Base-by-base conservation (phyloP, 2,113 vertebrate genomes). In the Barnardius zonarius region DNA sequence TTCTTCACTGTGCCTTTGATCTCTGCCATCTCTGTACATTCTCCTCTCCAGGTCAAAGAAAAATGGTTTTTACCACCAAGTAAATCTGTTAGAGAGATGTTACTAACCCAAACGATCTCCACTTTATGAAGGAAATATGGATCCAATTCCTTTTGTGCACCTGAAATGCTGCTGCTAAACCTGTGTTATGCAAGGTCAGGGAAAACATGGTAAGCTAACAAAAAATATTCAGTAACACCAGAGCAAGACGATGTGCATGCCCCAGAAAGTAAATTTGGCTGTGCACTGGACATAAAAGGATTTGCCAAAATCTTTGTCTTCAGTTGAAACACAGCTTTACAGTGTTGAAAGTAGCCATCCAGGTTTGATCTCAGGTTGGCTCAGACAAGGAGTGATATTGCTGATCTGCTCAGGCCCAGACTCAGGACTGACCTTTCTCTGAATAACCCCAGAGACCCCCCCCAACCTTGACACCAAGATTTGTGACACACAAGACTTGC, bases 321-420 rank as follows among this genome's bases (percentile, higher is more conserved):
- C 28, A 57, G 5, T 3, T 52, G 30, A 84, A 25, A 27, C 7
- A 10, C 4, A 5, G 37, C 17, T 37, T 82, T 76, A 30, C 33
- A 35, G 28, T 0, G 0, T 24, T 46, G 44, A 49, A 68, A 70
- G 44, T 39, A 73, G 52, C 33, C 0, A 0, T 48, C 31, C 10
- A 13, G 48, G 31, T 86, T 88, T 83, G 66, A n/a, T 78, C 57
- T 89, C 10, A 8, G 35, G 5, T 39, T 77, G 75, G 23, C 51
- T 37, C 12, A 11, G 31, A 16, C 3, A 4, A 55, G 75, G 33
- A 72, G 28, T 57, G 20, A 17, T 49, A 39, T 51, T 48, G 37
- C 17, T 17, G 57, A 69, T 41, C 62, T 41, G 35, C 49, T 43
- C 76, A 70, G 5, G 18, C 27, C 24, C 22, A 43, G 13, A 51